Base-by-base conservation (phyloP, 2,888 invertebrate genomes). In the Dendrolimus houi region DNA sequence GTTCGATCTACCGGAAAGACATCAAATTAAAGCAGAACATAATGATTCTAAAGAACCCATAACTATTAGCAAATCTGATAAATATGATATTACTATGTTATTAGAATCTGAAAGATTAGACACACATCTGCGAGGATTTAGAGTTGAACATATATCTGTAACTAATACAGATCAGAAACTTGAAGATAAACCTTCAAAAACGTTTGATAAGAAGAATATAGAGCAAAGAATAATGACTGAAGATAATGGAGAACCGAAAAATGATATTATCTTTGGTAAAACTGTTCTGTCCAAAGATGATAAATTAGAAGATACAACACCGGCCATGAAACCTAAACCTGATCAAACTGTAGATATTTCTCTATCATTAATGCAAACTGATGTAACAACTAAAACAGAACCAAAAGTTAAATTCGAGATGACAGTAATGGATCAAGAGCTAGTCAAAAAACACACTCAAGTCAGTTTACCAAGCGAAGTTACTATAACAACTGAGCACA, bases 371-470 rank as follows among this genome's bases (percentile, higher is more conserved):
- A 69, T 75, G 13, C 86, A 86, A 71, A 70, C 74, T 41, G 75
- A 77, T 61, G 62, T 66, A 9, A 60, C 57, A 17, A 71, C 72
- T 8, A 72, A 74, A 61, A 60, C 64, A 2, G 72, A 83, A 62
- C 87, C 89, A 7, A 79, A 78, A 66, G 74, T 88, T 7, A 72
- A 79, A 63, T 66, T 84, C 41, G 82, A 87, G 52, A 60, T 88
- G 2, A 84, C 82, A 64, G 69, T 87, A 59, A 82, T 84, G 75
- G 71, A 78, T 1, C 64, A 72, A 29, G 67, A 76, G 57, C 78
- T 85, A 56, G 75, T 84, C 0, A 88, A 83, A 64, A 88, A 85
- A 75, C 84, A 88, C 57, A 74, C 90, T 12, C 74, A 86, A 71
- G 69, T 86, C 3, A 64, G 75, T 52, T 77, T 87, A 59, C 83